Base-by-base conservation (phyloP, 2,888 invertebrate species). In the Meghimatium bilineatum region DNA sequence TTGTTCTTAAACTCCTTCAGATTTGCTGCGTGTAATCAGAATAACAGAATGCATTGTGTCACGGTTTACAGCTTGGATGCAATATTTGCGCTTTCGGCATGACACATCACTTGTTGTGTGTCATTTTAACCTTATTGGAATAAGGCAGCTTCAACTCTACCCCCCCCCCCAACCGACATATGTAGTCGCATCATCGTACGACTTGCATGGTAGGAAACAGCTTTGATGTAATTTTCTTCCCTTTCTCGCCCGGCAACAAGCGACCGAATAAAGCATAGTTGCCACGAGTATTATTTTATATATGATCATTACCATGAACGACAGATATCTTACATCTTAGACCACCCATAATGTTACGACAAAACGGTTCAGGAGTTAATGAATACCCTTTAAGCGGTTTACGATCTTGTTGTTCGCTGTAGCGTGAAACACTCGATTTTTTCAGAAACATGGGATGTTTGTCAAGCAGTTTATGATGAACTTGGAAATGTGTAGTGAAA, bases 391-490 rank as follows among this genome's bases (percentile, higher is more conserved):
- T 29, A 66, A 66, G 23, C 66, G 66, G n/a, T 66, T 66, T 23
- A 32, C 66, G 32, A 10, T 66, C 32, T 66, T 3, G 8, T 32
- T 29, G 66, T 12, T 66, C 32, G 6, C 14, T 66, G 66, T 32
- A 17, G 32, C 66, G 66, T 66, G 66, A 66, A 66, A 32, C 12
- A 14, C 1, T 8, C 12, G 66, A 14, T 66, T 66, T 32, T 66
- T 66, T 66, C 32, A 66, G 32, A 66, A 32, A 66, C 66, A 8
- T 66, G 1, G 2, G 23, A 29, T 29, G 66, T 29, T n/a, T 66
- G 29, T 66, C 66, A 32, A 66, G 32, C 32, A 29, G 66, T 66
- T 66, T 66, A 66, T 66, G 66, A 66, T 66, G 66, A 32, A 66
- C 66, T 66, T 8, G 32, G 17, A 32, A 66, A 66, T 66, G 32